These are phyloP conservation scores for Molossus alvarezi DNA, from an alignment of 2,797 vertebrate genomes.

Conservation along the genomic window DNA sequence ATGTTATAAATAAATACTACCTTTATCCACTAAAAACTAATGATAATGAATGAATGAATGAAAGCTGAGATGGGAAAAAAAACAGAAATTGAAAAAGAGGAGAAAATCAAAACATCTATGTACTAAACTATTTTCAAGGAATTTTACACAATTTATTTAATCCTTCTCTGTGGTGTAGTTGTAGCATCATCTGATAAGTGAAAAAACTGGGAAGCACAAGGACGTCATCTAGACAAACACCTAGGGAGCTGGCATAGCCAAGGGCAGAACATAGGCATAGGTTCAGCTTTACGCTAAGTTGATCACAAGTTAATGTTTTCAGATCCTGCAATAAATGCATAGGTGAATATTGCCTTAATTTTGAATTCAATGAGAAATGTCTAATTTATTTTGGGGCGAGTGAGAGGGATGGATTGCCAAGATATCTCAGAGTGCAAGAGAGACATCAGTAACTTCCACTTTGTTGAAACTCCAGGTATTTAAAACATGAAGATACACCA, in stretches of 20 bases:
- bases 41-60: no score
- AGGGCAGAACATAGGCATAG: no score
- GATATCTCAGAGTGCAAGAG: not conserved
- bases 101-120: not conserved
- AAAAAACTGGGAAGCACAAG: not conserved
- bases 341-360: not conserved
- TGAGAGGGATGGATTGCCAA: not conserved
- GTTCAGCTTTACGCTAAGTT: not conserved
- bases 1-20: no score
- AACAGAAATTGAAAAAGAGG: conserved; percentile 1
- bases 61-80: not conserved
- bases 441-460: not conserved
- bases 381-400: not conserved
- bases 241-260: not conserved
- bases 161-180: not conserved
- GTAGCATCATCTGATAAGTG: not conserved
- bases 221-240: not conserved
- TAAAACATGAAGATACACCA: not conserved
- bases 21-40: no score
- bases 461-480: conserved; percentile 4
- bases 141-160: not conserved
- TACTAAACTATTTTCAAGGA: not conserved
- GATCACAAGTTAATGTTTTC: not conserved
- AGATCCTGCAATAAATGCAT: not conserved
- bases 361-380: not conserved